phyloP scores from a whole-genome alignment of 2,888 invertebrate species.

The Dyspetes luteomarginatus region DNA sequence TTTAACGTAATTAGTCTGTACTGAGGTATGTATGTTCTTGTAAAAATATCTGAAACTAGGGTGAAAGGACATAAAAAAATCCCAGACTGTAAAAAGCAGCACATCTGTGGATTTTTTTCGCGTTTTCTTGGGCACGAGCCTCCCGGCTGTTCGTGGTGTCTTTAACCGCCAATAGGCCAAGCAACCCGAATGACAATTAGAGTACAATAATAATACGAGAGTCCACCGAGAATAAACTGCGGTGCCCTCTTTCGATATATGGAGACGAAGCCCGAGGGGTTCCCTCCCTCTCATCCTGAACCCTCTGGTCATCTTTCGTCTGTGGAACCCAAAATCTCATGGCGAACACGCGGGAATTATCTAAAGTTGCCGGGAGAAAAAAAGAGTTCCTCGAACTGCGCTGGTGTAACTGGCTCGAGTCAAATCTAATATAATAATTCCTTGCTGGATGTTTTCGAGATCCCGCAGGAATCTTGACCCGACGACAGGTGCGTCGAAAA shows the following conservation, averaged over 20 bases:
- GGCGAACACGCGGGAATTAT: conserved; percentile 29
- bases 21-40: no score
- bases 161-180: conserved; percentile 58
- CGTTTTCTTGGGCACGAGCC: conserved; percentile 40
- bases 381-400: conserved; percentile 42
- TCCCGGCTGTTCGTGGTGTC: conserved; percentile 48
- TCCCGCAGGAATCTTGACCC: conserved; percentile 1
- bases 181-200: conserved; percentile 54
- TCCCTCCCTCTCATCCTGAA: neutral
- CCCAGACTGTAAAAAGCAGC: conserved; percentile 7
- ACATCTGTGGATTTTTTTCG: conserved; percentile 43
- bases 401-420: no score
- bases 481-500: conserved; percentile 48
- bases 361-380: conserved; percentile 11
- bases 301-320: neutral
- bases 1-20: no score
- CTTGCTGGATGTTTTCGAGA: neutral
- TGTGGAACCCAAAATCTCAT: conserved; percentile 1
- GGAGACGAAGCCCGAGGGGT: conserved; percentile 47
- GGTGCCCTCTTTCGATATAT: conserved; percentile 40
- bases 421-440: neutral
- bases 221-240: conserved; percentile 40
- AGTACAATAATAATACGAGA: conserved; percentile 47
- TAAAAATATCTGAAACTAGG: no score
- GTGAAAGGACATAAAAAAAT: no score